Conservation (phyloP, 2,113 vertebrate species). For the Chinchilla lanigera region DNA sequence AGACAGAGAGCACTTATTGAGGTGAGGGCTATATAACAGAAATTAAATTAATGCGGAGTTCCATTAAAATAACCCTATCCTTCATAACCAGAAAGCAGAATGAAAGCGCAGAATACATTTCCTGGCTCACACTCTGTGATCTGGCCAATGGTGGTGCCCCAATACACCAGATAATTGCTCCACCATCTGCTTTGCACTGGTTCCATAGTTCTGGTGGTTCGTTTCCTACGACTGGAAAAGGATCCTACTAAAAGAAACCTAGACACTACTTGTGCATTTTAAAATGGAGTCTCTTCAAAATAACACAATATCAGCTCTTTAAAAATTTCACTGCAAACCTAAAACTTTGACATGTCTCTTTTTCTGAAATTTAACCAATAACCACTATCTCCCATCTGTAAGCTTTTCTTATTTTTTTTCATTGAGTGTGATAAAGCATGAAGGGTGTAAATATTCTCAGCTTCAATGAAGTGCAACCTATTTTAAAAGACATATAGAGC, state of each 20-base stretch:
- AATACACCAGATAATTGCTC: constrained; percentile 48
- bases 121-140: neutral
- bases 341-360: neutral
- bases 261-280: constrained; percentile 27
- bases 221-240: constrained; percentile 9
- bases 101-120: constrained; percentile 49
- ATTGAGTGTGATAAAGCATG: neutral
- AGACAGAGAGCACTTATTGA: neutral
- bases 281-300: constrained; percentile 47
- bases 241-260: neutral
- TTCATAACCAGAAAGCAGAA: constrained; percentile 30
- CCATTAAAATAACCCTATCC: neutral
- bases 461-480: neutral
- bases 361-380: constrained; percentile 40
- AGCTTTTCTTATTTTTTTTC: neutral
- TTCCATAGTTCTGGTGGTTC: constrained; percentile 35
- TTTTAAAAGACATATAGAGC: neutral
- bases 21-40: neutral
- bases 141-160: neutral
- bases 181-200: constrained; percentile 38
- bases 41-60: constrained; percentile 36
- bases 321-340: constrained; percentile 6
- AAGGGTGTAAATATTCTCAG: neutral
- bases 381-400: neutral
- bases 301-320: neutral